Conservation (phyloP, 2,888 invertebrate genomes). For the Drosophila sordidula region DNA sequence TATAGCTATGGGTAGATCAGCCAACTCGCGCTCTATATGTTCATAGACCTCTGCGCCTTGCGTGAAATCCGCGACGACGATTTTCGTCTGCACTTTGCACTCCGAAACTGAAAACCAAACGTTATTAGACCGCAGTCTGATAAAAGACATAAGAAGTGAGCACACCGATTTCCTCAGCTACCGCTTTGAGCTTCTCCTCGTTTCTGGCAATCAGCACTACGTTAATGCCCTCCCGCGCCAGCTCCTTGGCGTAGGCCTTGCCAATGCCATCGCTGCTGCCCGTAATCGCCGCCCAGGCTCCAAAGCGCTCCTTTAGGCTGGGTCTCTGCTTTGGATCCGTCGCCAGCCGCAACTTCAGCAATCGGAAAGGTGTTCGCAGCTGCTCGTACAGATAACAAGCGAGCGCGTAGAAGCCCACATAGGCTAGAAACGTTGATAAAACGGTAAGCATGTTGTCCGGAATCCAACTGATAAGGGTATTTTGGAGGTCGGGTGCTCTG, state of each 20-base stretch:
- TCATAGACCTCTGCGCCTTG: constrained; percentile 89
- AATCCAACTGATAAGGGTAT: neutral
- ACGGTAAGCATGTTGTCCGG: constrained; percentile 32
- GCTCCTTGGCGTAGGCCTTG: constrained; percentile 92
- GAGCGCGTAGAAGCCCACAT: constrained; percentile 86
- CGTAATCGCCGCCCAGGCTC: constrained; percentile 94
- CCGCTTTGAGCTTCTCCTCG: constrained; percentile 88
- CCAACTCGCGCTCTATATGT: constrained; percentile 89
- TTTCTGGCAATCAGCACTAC: constrained; percentile 92
- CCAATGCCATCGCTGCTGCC: constrained; percentile 96
- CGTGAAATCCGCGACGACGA: constrained; percentile 92
- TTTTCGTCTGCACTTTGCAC: constrained; percentile 88
- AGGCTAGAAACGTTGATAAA: constrained; percentile 81
- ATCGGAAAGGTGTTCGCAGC: constrained; percentile 87
- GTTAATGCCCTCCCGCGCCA: constrained; percentile 91
- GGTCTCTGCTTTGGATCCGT: constrained; percentile 87
- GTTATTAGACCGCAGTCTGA: neutral
- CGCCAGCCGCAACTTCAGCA: constrained; percentile 75
- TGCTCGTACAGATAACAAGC: constrained; percentile 86
- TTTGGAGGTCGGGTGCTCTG: neutral
- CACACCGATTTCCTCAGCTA: constrained; percentile 90
- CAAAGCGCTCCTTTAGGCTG: constrained; percentile 88
- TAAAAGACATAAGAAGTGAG: constrained; percentile 1
- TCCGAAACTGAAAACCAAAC: constrained; percentile 83
- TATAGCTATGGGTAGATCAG: constrained; percentile 91